Percentiles rank a stretch among this genome's conserved stretches.
phyloP scores from a whole-genome alignment of 2,113 vertebrate genomes.

The Rhabdomys dilectus region DNA sequence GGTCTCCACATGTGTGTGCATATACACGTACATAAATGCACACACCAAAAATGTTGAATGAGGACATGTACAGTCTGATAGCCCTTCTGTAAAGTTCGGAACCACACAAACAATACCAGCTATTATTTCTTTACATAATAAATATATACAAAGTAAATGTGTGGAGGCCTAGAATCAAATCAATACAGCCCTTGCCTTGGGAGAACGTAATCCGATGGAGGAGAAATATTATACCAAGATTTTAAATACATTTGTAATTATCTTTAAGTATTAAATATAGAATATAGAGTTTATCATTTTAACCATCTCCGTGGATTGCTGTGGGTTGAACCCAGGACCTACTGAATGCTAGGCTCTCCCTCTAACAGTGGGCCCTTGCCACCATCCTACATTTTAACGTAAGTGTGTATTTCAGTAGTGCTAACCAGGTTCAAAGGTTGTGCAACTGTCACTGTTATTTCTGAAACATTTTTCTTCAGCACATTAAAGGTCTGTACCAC shows the following conservation, averaged over 20 bases:
- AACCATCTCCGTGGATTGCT: background rate
- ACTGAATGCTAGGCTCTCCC: background rate
- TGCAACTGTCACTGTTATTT: background rate
- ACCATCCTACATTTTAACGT: background rate
- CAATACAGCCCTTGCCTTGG: background rate
- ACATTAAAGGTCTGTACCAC: background rate
- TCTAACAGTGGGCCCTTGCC: background rate
- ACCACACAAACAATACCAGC: background rate
- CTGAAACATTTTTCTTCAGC: background rate
- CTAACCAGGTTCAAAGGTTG: background rate
- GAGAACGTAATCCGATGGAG: background rate
- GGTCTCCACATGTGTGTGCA: fast-evolving
- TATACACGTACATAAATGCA: background rate
- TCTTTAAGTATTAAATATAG: background rate
- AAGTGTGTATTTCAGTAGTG: background rate
- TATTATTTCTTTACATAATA: background rate
- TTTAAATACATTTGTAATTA: slow-evolving; percentile 10
- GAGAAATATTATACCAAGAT: background rate
- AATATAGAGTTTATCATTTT: background rate
- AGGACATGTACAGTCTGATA: background rate
- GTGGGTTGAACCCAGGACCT: background rate
- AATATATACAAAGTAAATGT: background rate
- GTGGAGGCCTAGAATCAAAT: background rate
- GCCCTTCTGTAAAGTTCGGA: background rate
- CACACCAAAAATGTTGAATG: background rate